These are phyloP conservation scores for Botrylloides violaceus DNA, from an alignment of 23 tunicate species.

Conservation along the genomic window DNA sequence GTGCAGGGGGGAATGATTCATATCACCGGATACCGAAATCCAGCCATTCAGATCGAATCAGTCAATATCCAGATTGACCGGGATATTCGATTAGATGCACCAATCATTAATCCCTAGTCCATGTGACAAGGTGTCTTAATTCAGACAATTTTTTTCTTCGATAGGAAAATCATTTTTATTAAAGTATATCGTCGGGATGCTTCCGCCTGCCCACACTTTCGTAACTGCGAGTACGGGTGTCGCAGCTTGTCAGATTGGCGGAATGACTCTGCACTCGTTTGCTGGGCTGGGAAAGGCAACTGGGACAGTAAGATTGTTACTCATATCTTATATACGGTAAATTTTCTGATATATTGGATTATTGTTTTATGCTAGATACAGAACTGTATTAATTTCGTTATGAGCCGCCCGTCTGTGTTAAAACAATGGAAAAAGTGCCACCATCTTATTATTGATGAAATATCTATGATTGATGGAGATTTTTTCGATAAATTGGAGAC, in stretches of 20 bases:
- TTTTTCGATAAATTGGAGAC: slow-evolving; percentile 89
- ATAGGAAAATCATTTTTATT: slow-evolving; percentile 74
- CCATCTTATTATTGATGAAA: slow-evolving; percentile 88
- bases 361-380: slow-evolving; percentile 2
- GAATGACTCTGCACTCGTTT: slow-evolving; percentile 91
- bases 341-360: background rate
- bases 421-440: slow-evolving; percentile 86
- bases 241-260: slow-evolving; percentile 96
- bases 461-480: slow-evolving; percentile 88
- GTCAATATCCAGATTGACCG: too few relatives aligned
- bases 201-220: slow-evolving; percentile 72
- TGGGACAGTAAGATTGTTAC: slow-evolving; percentile 25
- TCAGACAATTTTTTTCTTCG: background rate
- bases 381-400: slow-evolving; percentile 8
- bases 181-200: slow-evolving; percentile 58
- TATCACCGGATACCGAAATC: too few relatives aligned
- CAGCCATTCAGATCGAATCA: too few relatives aligned
- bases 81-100: too few relatives aligned
- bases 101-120: too few relatives aligned
- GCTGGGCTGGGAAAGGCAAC: slow-evolving; percentile 78
- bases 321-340: too few relatives aligned
- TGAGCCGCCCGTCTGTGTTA: slow-evolving; percentile 22
- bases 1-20: too few relatives aligned
- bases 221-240: slow-evolving; percentile 97
- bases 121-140: too few relatives aligned